Base-by-base conservation (phyloP, 1,140 invertebrate genomes). In the Melitaea cinxia region DNA sequence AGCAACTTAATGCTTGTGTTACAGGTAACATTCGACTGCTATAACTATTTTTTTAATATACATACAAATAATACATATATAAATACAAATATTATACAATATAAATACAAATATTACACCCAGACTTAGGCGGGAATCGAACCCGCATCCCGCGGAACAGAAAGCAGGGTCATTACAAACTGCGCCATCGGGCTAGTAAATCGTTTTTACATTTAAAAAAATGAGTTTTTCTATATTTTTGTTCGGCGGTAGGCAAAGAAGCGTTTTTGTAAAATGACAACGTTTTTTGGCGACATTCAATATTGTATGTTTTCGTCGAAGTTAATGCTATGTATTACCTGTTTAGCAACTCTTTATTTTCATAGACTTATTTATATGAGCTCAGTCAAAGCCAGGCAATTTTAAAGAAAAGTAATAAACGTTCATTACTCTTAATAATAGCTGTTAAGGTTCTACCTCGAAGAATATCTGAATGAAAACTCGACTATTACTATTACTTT, bases 311-410 rank as follows among this genome's bases (percentile, higher is more conserved):
- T 65, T 65, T n/a, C 61, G 15, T 56, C 50, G 33, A 35, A 64
- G 67, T 69, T 65, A 52, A 65, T 52, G 61, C 56, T 21, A 55
- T 69, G 61, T 60, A 64, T 69, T 69, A 69, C 61, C 57, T 56
- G 56, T 61, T 69, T 60, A 60, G 45, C 61, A 56, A 39, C 50
- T 53, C 60, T 58, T n/a, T 68, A 58, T 69, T 69, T 60, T 56
- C 61, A 69, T 59, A 58, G 60, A 69, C 61, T 59, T 60, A 69
- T 57, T 59, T 60, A 28, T 54, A 61, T 45, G 12, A 39, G 23
- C 24, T 52, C 47, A 1, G 12, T 42, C 17, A 62, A 54, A 53
- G 50, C 17, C 28, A 54, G 37, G 39, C n/a, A 57, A 26, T 28
- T 61, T 45, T 19, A 39, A 52, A 17, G 49, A 35, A 60, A 39